Conservation (phyloP, 2,113 vertebrate species). For the Sander lucioperca region DNA sequence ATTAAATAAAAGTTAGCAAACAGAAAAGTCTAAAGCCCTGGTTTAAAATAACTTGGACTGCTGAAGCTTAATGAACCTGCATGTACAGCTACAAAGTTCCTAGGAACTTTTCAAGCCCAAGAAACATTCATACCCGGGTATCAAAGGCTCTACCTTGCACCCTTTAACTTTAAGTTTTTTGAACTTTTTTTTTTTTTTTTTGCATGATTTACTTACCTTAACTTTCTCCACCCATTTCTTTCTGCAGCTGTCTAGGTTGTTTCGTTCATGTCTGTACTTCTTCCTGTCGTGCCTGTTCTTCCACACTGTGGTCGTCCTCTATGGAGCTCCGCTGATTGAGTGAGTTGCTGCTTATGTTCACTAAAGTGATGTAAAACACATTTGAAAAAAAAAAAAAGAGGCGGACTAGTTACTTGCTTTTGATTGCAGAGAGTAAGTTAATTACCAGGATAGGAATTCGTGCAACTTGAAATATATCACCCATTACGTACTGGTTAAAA, state of each 20-base stretch:
- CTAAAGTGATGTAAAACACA: background rate
- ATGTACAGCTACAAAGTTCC: background rate
- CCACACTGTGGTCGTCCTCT: conserved; percentile 93
- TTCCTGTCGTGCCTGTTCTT: conserved; percentile 92
- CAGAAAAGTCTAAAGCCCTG: background rate
- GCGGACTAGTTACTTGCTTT: background rate
- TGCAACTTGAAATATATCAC: background rate
- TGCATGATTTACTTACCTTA: background rate
- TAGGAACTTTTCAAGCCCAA: background rate
- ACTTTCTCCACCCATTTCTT: background rate
- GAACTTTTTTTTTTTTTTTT: background rate
- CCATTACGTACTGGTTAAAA: background rate
- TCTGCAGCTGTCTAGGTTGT: conserved; percentile 89
- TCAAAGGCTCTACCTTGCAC: background rate
- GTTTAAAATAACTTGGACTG: background rate
- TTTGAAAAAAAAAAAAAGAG: background rate
- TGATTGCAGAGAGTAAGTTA: background rate
- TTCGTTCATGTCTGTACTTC: conserved; percentile 93
- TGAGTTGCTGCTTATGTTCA: conserved; percentile 83
- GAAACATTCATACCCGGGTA: background rate
- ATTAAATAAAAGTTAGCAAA: too few relatives aligned
- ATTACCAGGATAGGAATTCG: too few relatives aligned
- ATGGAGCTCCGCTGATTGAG: conserved; percentile 96
- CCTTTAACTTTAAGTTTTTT: too few relatives aligned
- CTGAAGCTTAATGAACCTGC: background rate